These are phyloP conservation scores for Ophioninae sp. DNA, from an alignment of 2,888 invertebrate genomes.

Conservation along the genomic window DNA sequence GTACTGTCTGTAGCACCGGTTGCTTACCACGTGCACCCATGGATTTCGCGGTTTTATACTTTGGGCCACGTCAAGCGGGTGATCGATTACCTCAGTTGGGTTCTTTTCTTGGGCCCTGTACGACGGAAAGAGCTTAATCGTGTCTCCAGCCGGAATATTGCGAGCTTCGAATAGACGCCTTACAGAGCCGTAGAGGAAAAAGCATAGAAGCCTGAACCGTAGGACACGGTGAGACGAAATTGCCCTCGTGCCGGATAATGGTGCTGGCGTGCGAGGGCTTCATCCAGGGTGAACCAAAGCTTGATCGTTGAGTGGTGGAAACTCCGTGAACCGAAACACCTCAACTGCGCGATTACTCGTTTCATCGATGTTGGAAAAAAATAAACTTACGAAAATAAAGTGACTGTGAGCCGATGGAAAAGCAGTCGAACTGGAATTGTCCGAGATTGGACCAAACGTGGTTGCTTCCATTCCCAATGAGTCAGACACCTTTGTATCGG, in stretches of 20 bases:
- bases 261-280: constrained; percentile 9
- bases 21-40: constrained; percentile 1
- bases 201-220: constrained; percentile 5
- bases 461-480: constrained; percentile 3
- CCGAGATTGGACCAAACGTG: neutral
- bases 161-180: neutral
- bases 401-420: too few species aligned
- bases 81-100: constrained; percentile 47
- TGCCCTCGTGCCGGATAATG: constrained; percentile 23
- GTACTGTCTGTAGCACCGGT: neutral
- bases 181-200: neutral
- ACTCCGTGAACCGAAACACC: constrained; percentile 12
- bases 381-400: too few species aligned
- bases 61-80: constrained; percentile 26
- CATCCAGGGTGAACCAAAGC: constrained; percentile 20
- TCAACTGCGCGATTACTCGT: constrained; percentile 25
- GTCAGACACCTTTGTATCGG: constrained; percentile 48
- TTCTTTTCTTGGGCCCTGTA: constrained; percentile 18
- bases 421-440: too few species aligned
- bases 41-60: neutral
- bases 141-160: constrained; percentile 31
- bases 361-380: neutral
- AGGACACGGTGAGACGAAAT: constrained; percentile 4
- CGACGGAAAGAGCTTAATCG: constrained; percentile 46
- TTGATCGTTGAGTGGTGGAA: neutral